Conservation (phyloP, 2,797 vertebrate species). For the Microhierax caerulescens region DNA sequence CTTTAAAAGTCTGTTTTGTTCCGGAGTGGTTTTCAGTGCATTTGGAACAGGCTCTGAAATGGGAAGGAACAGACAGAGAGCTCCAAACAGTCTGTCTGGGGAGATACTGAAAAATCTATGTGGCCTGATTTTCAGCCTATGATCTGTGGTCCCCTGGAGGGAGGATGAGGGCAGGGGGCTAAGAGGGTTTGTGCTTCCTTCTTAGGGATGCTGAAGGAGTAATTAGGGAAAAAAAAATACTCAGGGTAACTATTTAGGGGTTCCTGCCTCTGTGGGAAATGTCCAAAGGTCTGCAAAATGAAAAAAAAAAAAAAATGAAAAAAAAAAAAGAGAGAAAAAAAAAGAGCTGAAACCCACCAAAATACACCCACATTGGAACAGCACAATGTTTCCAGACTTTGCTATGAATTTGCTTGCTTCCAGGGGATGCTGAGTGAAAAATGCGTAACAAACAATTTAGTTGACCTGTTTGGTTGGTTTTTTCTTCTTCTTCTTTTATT, state of each 20-base stretch:
- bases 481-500: neutral
- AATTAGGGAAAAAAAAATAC: neutral
- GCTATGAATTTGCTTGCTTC: neutral
- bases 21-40: constrained; percentile 30
- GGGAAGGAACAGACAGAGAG: neutral
- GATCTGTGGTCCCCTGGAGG: neutral
- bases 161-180: neutral
- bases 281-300: neutral
- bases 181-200: neutral
- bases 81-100: neutral
- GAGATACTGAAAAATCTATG: neutral
- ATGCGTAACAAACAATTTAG: neutral
- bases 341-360: neutral
- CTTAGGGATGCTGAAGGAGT: neutral
- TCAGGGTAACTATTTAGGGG: neutral
- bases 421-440: neutral
- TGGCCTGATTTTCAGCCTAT: neutral
- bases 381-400: neutral
- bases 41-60: neutral
- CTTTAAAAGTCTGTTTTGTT: constrained; percentile 21
- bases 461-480: neutral
- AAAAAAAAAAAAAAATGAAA: neutral
- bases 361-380: neutral
- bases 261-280: neutral
- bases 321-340: neutral